These are phyloP conservation scores for Tragulus kanchil DNA, from an alignment of 2,113 vertebrate genomes.

Conservation along the genomic window DNA sequence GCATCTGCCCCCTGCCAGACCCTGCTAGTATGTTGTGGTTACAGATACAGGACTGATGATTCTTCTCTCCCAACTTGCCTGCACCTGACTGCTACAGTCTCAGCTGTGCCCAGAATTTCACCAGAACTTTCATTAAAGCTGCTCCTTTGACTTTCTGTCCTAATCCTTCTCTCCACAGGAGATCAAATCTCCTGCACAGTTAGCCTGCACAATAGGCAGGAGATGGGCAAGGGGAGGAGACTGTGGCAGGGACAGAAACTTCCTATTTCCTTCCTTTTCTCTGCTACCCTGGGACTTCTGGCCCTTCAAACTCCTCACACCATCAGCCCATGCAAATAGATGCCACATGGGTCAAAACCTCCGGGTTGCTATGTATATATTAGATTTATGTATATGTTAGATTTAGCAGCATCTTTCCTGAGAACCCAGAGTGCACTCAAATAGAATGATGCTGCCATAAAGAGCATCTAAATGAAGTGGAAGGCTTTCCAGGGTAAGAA, in stretches of 20 bases:
- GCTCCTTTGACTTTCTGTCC: neutral
- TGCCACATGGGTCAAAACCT: too few relatives aligned
- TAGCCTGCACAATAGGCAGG: neutral
- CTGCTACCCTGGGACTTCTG: neutral
- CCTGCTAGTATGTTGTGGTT: neutral
- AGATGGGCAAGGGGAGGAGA: neutral
- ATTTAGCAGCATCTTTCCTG: neutral
- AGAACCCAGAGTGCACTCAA: neutral
- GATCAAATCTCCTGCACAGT: too few relatives aligned
- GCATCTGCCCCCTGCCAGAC: neutral
- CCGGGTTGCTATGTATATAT: neutral
- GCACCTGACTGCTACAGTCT: neutral
- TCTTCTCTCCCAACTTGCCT: neutral
- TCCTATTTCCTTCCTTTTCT: neutral
- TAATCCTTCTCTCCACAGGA: neutral
- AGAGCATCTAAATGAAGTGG: neutral
- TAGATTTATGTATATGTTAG: neutral
- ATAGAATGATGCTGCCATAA: neutral
- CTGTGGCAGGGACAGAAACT: neutral
- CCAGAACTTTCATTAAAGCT: neutral
- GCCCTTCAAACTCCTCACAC: too few relatives aligned
- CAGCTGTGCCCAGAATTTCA: neutral
- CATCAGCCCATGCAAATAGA: neutral
- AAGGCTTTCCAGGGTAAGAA: neutral
- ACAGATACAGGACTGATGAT: neutral